Evolutionary conservation across 2,888 invertebrate species (phyloP).

Genomic region (Pinctada fucata): DNA sequence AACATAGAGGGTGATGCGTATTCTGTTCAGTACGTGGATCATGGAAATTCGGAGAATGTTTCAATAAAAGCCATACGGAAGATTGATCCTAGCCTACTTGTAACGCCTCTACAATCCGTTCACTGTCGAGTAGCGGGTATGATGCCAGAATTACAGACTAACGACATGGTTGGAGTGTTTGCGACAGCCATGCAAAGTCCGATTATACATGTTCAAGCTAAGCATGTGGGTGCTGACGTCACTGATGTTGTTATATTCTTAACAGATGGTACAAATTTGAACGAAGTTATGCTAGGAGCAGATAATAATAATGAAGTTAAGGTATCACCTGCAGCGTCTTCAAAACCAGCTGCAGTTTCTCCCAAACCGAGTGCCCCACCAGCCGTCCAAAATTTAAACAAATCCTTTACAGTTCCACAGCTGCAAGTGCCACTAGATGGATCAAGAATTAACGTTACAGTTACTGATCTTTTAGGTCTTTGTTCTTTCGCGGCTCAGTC

Average conservation of each 20-base stretch:
- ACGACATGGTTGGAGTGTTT: constrained; percentile 16
- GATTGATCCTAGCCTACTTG: constrained; percentile 31
- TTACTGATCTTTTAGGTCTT: constrained; percentile 27
- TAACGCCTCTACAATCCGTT: constrained; percentile 41
- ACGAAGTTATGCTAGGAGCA: constrained; percentile 7
- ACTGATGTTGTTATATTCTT: constrained; percentile 16
- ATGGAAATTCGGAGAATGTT: constrained; percentile 83
- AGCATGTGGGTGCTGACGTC: constrained; percentile 15
- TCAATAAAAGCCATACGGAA: constrained; percentile 78
- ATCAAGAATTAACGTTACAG: constrained; percentile 6
- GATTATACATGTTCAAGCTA: constrained; percentile 12
- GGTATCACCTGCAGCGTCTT: not conserved
- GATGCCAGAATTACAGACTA: constrained; percentile 12
- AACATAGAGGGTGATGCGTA: constrained; percentile 79
- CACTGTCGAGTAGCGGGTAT: constrained; percentile 40
- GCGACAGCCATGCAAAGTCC: constrained; percentile 1
- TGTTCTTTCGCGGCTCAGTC: constrained; percentile 34
- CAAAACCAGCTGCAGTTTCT: constrained; percentile 2
- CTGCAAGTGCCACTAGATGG: constrained; percentile 28
- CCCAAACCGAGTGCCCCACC: not conserved
- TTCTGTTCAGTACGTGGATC: constrained; percentile 81
- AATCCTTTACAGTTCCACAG: not conserved
- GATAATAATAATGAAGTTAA: not conserved
- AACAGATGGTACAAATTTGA: constrained; percentile 16
- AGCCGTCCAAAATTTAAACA: not conserved